Evolutionary conservation across 2,113 vertebrate genomes (phyloP), one percentile per base, ranked within the genome.

Genomic region (Mionectes macconnelli): DNA sequence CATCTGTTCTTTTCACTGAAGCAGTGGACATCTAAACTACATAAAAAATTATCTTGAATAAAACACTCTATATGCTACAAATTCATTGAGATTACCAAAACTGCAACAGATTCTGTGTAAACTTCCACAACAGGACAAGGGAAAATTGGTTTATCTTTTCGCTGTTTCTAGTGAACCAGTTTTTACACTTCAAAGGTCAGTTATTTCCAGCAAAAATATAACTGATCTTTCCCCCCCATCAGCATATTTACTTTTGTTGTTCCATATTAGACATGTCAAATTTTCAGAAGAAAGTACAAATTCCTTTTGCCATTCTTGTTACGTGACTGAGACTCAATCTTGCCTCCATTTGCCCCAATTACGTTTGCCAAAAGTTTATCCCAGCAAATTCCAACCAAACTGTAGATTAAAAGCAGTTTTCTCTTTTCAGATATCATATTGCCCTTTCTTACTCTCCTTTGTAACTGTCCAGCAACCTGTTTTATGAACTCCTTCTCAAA

Each of bases 141-240:
- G 15, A 21, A 70, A 70, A 78, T 27, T 4, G 15, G 15, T 55
- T 7, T 14, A n/a, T 47, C 11, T 22, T 70, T 83, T 40, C 53
- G 12, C 11, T 62, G 42, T 5, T 90, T 92, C 56, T 73, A 93
- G 35, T 56, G 47, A 93, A 56, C 19, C 37, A 55, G 3, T 18
- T 76, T 87, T 68, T 78, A 72, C 77, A 23, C 19, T 91, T 89
- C 10, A 52, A 93, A 76, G 44, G 39, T 76, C 76, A 39, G 12
- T 80, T 94, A 49, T 84, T 96, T 88, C 44, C 81, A 84, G 40
- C 28, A 82, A 79, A 93, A 91, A 90, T 89, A 75, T 52, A 39
- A 60, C 33, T 4, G 2, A 84, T 68, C 96, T 72, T 96, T 40
- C 23, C 39, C 40, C 33, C 40, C 84, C 35, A 44, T 37, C 40